Conservation (phyloP, 1,140 invertebrate genomes). For the Sitobion miscanthi region DNA sequence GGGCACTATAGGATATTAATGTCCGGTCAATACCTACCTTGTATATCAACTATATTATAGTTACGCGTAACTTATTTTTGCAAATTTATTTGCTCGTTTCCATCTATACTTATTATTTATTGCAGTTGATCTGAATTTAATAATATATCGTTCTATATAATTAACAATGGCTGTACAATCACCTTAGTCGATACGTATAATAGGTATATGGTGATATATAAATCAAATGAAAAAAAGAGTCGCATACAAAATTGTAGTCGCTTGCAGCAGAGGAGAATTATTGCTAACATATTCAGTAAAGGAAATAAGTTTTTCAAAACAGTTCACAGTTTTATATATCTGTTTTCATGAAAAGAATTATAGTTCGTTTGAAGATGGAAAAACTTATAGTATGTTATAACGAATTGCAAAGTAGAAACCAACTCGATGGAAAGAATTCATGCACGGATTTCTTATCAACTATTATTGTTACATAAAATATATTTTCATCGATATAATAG, state of each 20-base stretch:
- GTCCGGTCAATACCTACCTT: neutral
- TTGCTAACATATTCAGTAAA: neutral
- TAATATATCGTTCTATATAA: neutral
- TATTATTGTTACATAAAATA: neutral
- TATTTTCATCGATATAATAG: neutral
- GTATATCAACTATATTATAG: neutral
- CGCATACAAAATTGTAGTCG: neutral
- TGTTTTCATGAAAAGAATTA: neutral
- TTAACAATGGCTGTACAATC: neutral
- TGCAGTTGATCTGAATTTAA: neutral
- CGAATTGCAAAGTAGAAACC: no score
- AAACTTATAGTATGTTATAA: no score
- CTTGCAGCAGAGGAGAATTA: neutral
- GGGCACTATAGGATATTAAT: neutral
- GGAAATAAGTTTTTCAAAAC: neutral
- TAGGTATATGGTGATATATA: neutral
- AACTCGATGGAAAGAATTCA: no score
- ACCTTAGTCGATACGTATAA: neutral
- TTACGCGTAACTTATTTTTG: neutral
- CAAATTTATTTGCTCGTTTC: neutral
- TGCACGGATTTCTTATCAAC: no score
- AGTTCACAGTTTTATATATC: neutral
- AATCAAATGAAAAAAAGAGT: neutral
- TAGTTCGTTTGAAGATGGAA: neutral
- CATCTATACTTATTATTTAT: neutral